These are phyloP conservation scores for Oasisia sp. DNA, from an alignment of 2,888 invertebrate species.

Conservation along the genomic window DNA sequence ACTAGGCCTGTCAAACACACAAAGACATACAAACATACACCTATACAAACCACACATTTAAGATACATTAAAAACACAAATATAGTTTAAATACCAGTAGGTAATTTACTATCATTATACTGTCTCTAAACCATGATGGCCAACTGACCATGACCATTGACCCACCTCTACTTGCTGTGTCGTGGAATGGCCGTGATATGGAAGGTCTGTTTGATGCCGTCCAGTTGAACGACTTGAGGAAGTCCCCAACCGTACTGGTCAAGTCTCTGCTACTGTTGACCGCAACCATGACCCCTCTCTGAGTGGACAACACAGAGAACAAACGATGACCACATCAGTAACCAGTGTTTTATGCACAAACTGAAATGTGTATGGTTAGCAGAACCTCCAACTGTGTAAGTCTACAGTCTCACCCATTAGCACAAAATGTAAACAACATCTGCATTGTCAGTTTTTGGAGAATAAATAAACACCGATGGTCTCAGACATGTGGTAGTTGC, in stretches of 20 bases:
- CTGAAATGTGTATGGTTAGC: too few relatives aligned
- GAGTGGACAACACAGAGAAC: neutral
- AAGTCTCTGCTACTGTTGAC: slow-evolving; percentile 70
- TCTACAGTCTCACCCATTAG: too few relatives aligned
- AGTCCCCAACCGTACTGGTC: slow-evolving; percentile 68
- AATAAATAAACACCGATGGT: too few relatives aligned
- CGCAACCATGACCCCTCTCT: slow-evolving; percentile 68
- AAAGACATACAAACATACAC: neutral
- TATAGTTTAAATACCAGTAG: too few relatives aligned
- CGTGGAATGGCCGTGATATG: slow-evolving; percentile 68
- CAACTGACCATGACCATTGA: neutral
- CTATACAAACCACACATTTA: neutral
- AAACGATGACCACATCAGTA: too few relatives aligned
- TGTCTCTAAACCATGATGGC: neutral
- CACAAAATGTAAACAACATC: too few relatives aligned
- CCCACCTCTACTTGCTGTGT: slow-evolving; percentile 68
- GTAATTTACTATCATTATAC: too few relatives aligned
- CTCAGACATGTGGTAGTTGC: too few relatives aligned
- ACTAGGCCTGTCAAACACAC: neutral
- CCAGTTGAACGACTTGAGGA: slow-evolving; percentile 63
- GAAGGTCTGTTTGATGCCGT: slow-evolving; percentile 54
- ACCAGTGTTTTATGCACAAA: too few relatives aligned
- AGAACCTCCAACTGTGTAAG: too few relatives aligned
- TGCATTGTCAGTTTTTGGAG: too few relatives aligned
- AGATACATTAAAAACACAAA: neutral